phyloP scores from a whole-genome alignment of 2,113 vertebrate species.

The Hypocryptadius cinnamomeus region DNA sequence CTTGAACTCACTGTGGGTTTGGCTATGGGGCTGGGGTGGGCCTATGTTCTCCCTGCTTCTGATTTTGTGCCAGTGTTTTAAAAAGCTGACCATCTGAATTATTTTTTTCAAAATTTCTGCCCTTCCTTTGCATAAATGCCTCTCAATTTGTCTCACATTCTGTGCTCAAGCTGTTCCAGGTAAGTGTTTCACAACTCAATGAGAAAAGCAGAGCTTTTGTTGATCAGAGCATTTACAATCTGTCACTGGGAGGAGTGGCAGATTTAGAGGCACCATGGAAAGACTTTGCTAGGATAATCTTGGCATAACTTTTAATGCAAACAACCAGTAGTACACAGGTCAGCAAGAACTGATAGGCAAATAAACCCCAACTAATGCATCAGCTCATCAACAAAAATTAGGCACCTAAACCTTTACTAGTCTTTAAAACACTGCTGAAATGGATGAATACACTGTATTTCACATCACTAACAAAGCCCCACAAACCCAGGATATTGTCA shows the following conservation, averaged over 20 bases:
- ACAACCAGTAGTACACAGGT: background rate
- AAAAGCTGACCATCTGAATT: background rate
- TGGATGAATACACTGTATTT: background rate
- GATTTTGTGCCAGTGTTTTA: background rate
- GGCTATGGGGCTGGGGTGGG: background rate
- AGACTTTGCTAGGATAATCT: background rate
- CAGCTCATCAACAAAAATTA: background rate
- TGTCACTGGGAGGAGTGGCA: background rate
- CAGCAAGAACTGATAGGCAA: background rate
- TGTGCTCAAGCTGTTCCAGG: slow-evolving; percentile 23
- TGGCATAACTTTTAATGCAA: background rate
- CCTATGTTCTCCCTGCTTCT: background rate
- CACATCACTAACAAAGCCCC: background rate
- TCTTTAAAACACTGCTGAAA: background rate
- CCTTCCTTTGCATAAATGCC: background rate
- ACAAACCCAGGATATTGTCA: background rate
- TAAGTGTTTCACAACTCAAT: background rate
- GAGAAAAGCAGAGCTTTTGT: slow-evolving; percentile 5
- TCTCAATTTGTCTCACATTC: background rate
- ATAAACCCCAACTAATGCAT: background rate
- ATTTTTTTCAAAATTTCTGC: background rate
- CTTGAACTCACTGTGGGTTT: background rate
- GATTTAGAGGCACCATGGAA: background rate
- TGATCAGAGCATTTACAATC: background rate
- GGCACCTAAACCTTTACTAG: background rate